Conservation (phyloP, 2,797 vertebrate genomes). For the Rhincodon typus region DNA sequence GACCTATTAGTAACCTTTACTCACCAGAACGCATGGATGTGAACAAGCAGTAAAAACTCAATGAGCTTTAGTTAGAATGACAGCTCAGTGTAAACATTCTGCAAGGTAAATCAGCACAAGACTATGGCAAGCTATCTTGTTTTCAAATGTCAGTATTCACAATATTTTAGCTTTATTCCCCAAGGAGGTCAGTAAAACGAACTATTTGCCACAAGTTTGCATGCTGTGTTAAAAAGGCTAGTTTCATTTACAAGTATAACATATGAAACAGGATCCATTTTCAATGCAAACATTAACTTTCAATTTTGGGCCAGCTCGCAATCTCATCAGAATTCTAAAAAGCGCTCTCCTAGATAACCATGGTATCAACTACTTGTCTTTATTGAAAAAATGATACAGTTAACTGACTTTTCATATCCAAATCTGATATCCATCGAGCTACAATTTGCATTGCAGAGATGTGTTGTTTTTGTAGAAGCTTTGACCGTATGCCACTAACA, state of each 20-base stretch:
- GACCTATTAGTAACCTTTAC: neutral
- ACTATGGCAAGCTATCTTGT: neutral
- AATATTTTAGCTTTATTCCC: neutral
- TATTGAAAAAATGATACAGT: neutral
- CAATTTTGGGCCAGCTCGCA: too few relatives aligned
- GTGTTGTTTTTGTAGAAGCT: neutral
- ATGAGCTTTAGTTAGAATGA: neutral
- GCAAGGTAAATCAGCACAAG: neutral
- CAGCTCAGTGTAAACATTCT: neutral
- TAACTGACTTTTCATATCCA: neutral
- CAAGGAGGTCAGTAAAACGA: neutral
- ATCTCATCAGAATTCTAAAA: too few relatives aligned
- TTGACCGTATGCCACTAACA: too few relatives aligned
- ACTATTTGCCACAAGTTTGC: neutral
- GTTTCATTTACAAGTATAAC: too few relatives aligned
- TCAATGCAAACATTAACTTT: too few relatives aligned
- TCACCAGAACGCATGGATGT: neutral
- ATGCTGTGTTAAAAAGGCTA: too few relatives aligned
- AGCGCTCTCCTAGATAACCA: neutral
- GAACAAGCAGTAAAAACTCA: neutral
- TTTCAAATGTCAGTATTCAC: neutral
- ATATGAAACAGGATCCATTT: too few relatives aligned
- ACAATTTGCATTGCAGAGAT: neutral
- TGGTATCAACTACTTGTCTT: neutral
- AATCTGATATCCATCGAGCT: neutral